Evolutionary conservation across 2,888 invertebrate species (phyloP), one percentile per base, ranked within the genome.

Genomic region (Syrphus vitripennis): DNA sequence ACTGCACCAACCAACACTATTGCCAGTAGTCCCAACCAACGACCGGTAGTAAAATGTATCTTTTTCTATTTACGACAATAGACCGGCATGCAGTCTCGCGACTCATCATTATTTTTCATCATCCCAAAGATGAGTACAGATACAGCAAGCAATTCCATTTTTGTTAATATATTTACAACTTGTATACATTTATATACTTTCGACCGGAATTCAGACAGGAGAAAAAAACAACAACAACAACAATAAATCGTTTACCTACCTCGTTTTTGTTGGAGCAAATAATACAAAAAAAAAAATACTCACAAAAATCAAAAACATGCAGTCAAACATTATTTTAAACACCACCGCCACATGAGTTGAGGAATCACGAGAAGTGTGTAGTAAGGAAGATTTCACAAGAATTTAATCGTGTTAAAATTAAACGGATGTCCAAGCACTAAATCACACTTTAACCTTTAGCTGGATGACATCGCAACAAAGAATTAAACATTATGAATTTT

Each of bases 171-270:
- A 50, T 24, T n/a, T 59, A 63, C 70, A 42, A 61, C 53, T 69
- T 80, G 31, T 61, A 75, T 69, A 84, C 84, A 76, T 81, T 69
- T 80, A 24, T 61, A 75, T 69, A 84, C 84, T 72, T 81, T 84
- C 84, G 77, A 81, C 81, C 81, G 84, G 84, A 45, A 72, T 84
- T 55, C 53, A 80, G 70, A 83, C 24, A 31, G 55, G 9, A 37
- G 42, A 65, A 34, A 69, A 53, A 50, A 57, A n/a, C n/a, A n/a
- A n/a, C n/a, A n/a, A n/a, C n/a, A n/a, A n/a, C 7, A 53, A 34
- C 12, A n/a, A 21, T 34, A 53, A 48, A 48, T 29, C 42, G 61
- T 53, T 80, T 75, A 53, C 50, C 45, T 70, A 48, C 34, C 42
- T 67, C 29, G 37, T 65, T 72, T 79, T 70, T 16, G 31, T 71